Base-by-base conservation (phyloP, 2,113 vertebrate genomes). In the Thymallus thymallus region DNA sequence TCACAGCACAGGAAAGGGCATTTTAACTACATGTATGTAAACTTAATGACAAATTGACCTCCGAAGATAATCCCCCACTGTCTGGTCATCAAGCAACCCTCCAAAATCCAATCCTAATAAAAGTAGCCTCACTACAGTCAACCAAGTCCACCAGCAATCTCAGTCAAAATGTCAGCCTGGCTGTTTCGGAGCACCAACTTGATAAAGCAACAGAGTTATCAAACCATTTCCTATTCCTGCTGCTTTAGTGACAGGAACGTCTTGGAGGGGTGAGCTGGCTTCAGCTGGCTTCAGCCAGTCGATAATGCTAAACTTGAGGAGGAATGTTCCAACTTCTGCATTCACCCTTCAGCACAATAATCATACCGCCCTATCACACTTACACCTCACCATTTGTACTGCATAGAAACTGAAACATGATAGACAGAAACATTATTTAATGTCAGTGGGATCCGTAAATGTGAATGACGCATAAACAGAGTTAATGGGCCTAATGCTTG, bases 201-300 rank as follows among this genome's bases (percentile, higher is more conserved):
- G 76, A 87, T 83, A 88, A 89, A 85, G 76, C 75, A 80, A 83
- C 68, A 64, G 78, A 80, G 83, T 87, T 88, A 88, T 88, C 87
- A 87, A 83, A 65, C 79, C 48, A 78, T 81, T 83, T 84, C 77
- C 74, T 80, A 26, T 80, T 84, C 78, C 84, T 70, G 86, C 81
- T 86, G 87, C 87, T 80, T 85, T 83, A 78, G 89, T 71, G 85
- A 88, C 82, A 76, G 80, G 73, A 75, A 78, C 74, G 78, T 76
- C 78, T 60, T 69, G 81, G 77, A 69, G 68, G 73, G 75, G 80
- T 72, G 81, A 84, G 74, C 78, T 74, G 63, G n/a, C n/a, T n/a
- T n/a, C n/a, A n/a, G n/a, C n/a, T n/a, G n/a, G n/a, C n/a, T n/a
- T n/a, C 75, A 68, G 73, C 26, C 72, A 63, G 69, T 76, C 66